Evolutionary conservation across 2,797 vertebrate species (phyloP), one percentile per base, ranked within the genome.

Genomic region (Helarctos malayanus): DNA sequence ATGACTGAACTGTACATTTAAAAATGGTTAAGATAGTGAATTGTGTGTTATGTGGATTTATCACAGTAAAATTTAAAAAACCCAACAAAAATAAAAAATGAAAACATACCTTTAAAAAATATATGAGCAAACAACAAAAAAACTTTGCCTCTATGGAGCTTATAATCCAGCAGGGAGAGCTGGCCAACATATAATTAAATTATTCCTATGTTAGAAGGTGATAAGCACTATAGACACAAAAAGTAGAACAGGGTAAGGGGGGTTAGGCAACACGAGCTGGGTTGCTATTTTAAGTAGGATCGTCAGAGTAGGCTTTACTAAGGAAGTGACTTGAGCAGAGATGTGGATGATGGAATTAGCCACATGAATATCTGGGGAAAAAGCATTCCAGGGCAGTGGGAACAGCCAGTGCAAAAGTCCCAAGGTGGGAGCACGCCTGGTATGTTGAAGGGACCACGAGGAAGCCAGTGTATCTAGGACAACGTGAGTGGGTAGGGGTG

Each of bases 211-310:
- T 65, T 69, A 52, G 69, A 85, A 86, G 23, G 45, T 71, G 7
- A n/a, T 63, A 73, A 80, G 5, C 63, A 2, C 45, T 95, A 25
- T 19, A 71, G 49, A n/a, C 38, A 86, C 32, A 85, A 80, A 87
- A 92, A 87, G 12, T 13, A 75, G 38, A 59, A 59, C 13, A 75
- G 45, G 19, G 27, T 47, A 32, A 86, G 38, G 21, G 11, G 19
- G 4, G 23, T 76, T 73, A 47, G 19, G 27, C 29, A 38, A 57
- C 29, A 7, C 38, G 41, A 73, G 35, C 32, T 49, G 3, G 14
- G 68, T 45, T 89, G 82, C 29, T 91, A 32, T 89, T 86, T 95
- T 76, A 59, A 73, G 75, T 15, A 57, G 49, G 15, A 41, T 52
- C 76, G n/a, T 47, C 32, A 92, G 73, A 45, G 18, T 57, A 80